phyloP scores from a whole-genome alignment of 2,113 vertebrate species.

The Heterochromis multidens region DNA sequence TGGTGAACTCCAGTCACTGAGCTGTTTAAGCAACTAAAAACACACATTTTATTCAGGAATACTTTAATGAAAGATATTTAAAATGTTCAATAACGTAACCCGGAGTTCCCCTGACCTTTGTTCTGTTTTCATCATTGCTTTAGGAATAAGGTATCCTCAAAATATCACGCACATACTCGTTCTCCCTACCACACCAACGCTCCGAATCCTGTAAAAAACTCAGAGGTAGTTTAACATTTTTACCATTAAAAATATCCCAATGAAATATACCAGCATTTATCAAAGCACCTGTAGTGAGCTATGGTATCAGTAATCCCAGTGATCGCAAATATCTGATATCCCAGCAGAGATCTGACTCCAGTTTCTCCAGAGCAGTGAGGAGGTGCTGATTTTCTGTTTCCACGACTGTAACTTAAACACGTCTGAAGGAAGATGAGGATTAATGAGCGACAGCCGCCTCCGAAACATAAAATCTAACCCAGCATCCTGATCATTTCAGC shows the following conservation, averaged over 20 bases:
- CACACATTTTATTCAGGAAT: not conserved
- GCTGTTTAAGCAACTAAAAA: not conserved
- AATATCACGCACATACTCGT: too few relatives aligned
- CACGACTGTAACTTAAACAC: too few relatives aligned
- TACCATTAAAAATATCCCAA: too few relatives aligned
- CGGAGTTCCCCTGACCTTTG: too few relatives aligned
- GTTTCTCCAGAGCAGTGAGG: not conserved
- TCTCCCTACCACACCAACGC: not conserved
- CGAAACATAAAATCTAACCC: too few relatives aligned
- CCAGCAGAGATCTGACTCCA: not conserved
- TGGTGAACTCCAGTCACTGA: not conserved
- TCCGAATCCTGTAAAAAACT: not conserved
- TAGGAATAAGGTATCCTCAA: not conserved
- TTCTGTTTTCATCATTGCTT: not conserved
- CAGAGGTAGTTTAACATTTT: not conserved
- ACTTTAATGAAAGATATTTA: not conserved
- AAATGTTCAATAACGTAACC: too few relatives aligned
- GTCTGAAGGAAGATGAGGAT: too few relatives aligned
- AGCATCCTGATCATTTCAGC: not conserved
- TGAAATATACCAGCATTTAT: not conserved
- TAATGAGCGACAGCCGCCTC: too few relatives aligned
- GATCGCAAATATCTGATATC: not conserved
- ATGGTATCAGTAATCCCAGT: not conserved
- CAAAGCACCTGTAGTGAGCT: not conserved
- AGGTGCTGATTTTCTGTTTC: too few relatives aligned